These are phyloP conservation scores for Hedychridium roseum DNA, from an alignment of 2,888 invertebrate genomes.

Conservation along the genomic window DNA sequence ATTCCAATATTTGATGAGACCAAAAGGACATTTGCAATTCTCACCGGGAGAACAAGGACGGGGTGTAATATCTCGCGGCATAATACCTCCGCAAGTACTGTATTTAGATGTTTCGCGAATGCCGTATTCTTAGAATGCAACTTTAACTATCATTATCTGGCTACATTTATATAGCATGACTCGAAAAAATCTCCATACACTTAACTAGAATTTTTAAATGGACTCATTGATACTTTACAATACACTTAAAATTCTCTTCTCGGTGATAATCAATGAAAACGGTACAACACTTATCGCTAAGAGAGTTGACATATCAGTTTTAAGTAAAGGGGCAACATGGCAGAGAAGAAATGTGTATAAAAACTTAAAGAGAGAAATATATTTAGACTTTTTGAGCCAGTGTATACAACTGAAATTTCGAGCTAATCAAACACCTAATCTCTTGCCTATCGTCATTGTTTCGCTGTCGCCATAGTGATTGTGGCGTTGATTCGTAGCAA, in stretches of 20 bases:
- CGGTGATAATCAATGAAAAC: neutral
- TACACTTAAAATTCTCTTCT: too few relatives aligned
- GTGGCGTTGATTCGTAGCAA: too few relatives aligned
- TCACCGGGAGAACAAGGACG: conserved; percentile 6
- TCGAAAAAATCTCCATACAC: too few relatives aligned
- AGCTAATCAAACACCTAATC: too few relatives aligned
- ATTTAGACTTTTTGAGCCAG: conserved; percentile 4
- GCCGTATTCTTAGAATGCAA: too few relatives aligned
- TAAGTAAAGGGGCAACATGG: neutral
- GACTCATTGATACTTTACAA: too few relatives aligned
- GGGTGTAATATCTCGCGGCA: conserved; percentile 9
- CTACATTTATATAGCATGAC: too few relatives aligned
- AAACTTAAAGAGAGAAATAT: neutral
- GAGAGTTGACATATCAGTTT: neutral
- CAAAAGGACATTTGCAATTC: conserved; percentile 21
- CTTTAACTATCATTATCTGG: too few relatives aligned
- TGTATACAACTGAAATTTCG: neutral
- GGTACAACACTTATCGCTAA: neutral
- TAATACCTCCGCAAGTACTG: conserved; percentile 9
- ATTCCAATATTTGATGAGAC: conserved; percentile 28
- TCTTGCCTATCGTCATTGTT: too few relatives aligned
- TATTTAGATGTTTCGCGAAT: too few relatives aligned
- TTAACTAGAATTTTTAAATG: too few relatives aligned
- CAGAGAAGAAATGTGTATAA: neutral
- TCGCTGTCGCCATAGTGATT: too few relatives aligned